phyloP scores from a whole-genome alignment of 2,888 invertebrate genomes.

The Dolomedes plantarius region DNA sequence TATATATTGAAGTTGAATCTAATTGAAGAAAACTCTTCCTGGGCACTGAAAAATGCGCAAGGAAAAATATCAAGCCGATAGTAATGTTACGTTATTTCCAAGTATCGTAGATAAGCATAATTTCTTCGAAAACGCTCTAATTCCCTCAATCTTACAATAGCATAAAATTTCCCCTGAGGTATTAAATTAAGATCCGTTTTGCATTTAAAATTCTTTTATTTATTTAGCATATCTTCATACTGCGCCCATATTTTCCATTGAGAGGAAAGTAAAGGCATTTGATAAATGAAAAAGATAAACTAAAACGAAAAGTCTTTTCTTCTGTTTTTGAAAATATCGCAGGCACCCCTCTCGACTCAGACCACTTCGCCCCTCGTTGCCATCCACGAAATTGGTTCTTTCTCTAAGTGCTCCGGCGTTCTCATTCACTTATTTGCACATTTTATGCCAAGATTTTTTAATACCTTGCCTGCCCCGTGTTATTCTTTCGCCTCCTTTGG shows the following conservation, averaged over 20 bases:
- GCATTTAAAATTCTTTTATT: too few species aligned
- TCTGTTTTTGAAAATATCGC: background rate
- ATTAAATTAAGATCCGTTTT: too few species aligned
- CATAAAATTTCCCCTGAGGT: too few species aligned
- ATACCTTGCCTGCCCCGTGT: background rate
- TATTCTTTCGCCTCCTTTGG: background rate
- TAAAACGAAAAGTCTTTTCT: background rate
- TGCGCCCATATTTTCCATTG: background rate
- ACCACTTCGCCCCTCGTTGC: background rate
- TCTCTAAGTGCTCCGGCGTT: background rate
- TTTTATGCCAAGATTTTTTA: background rate
- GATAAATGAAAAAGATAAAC: background rate
- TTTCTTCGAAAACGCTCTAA: too few species aligned
- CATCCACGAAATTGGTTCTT: background rate
- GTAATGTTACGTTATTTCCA: too few species aligned
- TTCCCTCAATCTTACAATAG: too few species aligned
- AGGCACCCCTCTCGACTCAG: background rate
- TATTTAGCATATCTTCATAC: too few species aligned
- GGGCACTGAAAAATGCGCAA: too few species aligned
- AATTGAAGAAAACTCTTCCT: too few species aligned
- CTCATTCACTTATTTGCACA: slow-evolving; percentile 4
- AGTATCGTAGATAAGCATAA: too few species aligned
- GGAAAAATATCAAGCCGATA: too few species aligned
- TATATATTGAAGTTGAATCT: too few species aligned
- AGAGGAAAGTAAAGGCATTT: background rate